phyloP scores from a whole-genome alignment of 2,113 vertebrate species.

The Silurus asotus region DNA sequence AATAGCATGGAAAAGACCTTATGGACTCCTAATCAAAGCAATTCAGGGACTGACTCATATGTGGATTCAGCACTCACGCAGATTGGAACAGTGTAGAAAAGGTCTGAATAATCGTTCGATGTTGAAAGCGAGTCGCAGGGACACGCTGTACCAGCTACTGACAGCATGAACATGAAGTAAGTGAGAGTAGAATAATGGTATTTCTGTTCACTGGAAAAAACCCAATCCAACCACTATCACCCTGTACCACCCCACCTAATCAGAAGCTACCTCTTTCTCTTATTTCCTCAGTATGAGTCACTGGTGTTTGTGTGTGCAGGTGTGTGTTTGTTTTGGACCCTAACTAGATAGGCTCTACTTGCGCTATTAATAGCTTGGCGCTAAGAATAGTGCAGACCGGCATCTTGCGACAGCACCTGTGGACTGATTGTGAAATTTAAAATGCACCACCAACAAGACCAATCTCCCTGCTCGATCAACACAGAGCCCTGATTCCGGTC shows the following conservation, averaged over 20 bases:
- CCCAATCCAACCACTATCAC: background rate
- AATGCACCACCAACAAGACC: constrained; percentile 22
- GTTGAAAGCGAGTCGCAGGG: background rate
- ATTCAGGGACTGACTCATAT: background rate
- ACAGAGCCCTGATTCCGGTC: constrained; percentile 34
- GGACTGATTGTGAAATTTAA: constrained; percentile 28
- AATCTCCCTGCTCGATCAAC: constrained; percentile 42
- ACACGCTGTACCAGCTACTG: constrained; percentile 16
- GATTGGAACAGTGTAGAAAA: background rate
- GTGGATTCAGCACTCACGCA: background rate
- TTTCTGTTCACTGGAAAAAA: background rate
- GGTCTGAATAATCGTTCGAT: background rate
- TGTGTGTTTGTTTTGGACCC: constrained; percentile 1
- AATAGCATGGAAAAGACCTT: background rate
- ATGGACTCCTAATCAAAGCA: background rate
- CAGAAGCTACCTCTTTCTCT: background rate
- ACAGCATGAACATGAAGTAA: background rate
- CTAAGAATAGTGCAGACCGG: constrained; percentile 25
- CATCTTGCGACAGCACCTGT: constrained; percentile 30
- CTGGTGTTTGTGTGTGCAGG: background rate
- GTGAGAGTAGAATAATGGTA: background rate
- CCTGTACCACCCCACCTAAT: background rate
- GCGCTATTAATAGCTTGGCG: background rate
- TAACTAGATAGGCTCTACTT: background rate
- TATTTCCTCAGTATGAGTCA: background rate